phyloP scores from a whole-genome alignment of 2,113 vertebrate species.

The Pygoscelis antarcticus region DNA sequence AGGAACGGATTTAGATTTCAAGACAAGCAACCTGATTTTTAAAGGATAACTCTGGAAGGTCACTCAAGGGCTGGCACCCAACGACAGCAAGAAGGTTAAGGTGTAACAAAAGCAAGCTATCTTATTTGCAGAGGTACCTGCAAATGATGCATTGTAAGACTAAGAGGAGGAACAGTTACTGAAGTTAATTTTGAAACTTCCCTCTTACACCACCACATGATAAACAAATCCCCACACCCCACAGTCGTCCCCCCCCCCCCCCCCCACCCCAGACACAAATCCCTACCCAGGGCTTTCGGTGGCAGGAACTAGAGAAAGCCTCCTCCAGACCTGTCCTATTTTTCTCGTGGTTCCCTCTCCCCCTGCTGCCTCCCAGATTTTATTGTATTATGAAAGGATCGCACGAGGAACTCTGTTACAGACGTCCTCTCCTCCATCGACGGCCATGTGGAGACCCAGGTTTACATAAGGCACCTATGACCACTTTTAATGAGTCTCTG shows the following conservation, averaged over 20 bases:
- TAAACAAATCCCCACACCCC: not conserved
- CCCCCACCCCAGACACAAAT: not conserved
- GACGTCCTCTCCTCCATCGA: not conserved
- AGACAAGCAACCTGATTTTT: not conserved
- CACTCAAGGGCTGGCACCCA: not conserved
- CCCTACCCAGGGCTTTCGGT: not conserved
- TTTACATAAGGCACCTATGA: constrained; percentile 18
- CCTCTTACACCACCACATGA: not conserved
- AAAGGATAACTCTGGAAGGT: not conserved
- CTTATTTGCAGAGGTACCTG: not conserved
- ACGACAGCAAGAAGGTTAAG: not conserved
- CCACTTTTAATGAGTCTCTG: not conserved
- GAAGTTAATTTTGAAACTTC: constrained; percentile 51
- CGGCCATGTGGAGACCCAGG: not conserved
- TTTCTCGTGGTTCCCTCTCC: not conserved
- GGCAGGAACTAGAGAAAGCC: not conserved
- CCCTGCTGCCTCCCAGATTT: not conserved
- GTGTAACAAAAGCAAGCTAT: not conserved
- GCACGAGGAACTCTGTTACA: not conserved
- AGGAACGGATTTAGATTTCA: not conserved
- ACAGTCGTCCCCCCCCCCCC: too few species aligned
- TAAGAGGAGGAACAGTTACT: not conserved
- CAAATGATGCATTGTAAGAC: constrained; percentile 30
- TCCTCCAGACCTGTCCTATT: not conserved
- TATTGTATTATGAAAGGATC: not conserved